phyloP scores from a whole-genome alignment of 1,140 invertebrate species.

The Drosophila yakuba region DNA sequence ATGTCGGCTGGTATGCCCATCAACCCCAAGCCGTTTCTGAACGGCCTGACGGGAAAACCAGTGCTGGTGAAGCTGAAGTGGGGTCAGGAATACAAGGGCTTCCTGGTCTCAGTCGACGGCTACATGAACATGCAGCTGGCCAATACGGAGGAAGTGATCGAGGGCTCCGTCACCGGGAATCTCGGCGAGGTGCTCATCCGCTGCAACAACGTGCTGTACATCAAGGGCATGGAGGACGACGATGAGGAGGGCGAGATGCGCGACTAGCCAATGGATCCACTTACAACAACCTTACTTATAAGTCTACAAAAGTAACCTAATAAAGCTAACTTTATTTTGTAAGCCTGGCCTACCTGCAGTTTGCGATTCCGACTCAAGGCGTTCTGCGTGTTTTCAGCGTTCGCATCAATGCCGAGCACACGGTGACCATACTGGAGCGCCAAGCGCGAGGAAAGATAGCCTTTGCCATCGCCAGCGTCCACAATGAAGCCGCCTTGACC shows the following conservation, averaged over 20 bases:
- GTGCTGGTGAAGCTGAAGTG: conserved; percentile 99
- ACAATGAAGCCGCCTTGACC: conserved; percentile 86
- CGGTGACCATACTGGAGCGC: conserved; percentile 89
- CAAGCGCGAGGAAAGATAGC: conserved; percentile 91
- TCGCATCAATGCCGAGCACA: conserved; percentile 92
- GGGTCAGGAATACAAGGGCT: conserved; percentile 99
- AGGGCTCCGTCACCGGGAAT: conserved; percentile 95
- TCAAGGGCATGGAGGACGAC: conserved; percentile 97
- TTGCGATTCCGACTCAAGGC: conserved; percentile 87
- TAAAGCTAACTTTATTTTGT: conserved; percentile 66
- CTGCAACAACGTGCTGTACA: conserved; percentile 99
- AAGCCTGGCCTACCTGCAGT: conserved; percentile 86
- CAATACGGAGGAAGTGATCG: conserved; percentile 99
- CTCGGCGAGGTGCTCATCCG: conserved; percentile 98
- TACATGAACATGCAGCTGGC: conserved; percentile 99
- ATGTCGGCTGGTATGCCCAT: conserved; percentile 96
- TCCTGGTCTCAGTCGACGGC: conserved; percentile 98
- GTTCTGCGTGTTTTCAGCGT: conserved; percentile 87
- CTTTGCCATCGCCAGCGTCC: conserved; percentile 95
- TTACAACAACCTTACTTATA: conserved; percentile 44
- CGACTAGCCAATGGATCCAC: conserved; percentile 87
- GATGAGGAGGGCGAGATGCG: conserved; percentile 99
- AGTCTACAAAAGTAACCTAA: conserved; percentile 58
- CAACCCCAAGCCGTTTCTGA: conserved; percentile 99
- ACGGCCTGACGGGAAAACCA: conserved; percentile 98